Base-by-base conservation (phyloP, 2,113 vertebrate species). In the Eclectus roratus region DNA sequence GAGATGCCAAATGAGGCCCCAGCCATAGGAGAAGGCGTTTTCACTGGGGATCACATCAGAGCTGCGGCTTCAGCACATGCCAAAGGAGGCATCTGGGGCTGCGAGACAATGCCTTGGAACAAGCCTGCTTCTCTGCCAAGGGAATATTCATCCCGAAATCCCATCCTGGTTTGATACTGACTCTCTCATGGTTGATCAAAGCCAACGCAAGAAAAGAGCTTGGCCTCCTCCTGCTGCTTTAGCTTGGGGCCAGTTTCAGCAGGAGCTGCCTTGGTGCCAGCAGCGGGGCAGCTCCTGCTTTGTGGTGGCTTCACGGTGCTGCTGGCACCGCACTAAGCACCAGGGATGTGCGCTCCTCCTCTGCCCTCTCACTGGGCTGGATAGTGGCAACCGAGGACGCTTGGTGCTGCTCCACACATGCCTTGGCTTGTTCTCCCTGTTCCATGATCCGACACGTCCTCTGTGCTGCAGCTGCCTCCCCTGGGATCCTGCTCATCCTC, bases 211-310 rank as follows among this genome's bases (percentile, higher is more conserved):
- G 89, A 83, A 84, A 81, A 25, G 81, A 82, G 88, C 79, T 72
- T 58, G 53, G 83, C 89, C 83, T 94, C 93, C 94, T 73, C 47
- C 82, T 69, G 94, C 24, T 96, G 93, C 91, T 39, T 17, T 94
- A 65, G 91, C 96, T 96, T 33, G 9, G 7, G 96, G 96, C 96
- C 91, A 80, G 89, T 96, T 96, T 93, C 96, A 93, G 88, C 82
- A 83, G 91, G 50, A 85, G 93, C 82, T 76, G 85, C 82, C 86
- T 84, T 4, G 25, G 68, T 66, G 79, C 79, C 87, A 79, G 87
- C 88, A 58, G 56, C 11, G 74, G 81, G 82, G 85, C 82, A 79
- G 91, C 94, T 37, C 58, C 56, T 80, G 76, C 85, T 76, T 44
- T 83, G 85, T 9, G 35, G 94, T 76, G 93, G 68, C 80, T 92